Evolutionary conservation across 2,888 invertebrate genomes (phyloP).

Genomic region (Caenorhabditis panamensis): DNA sequence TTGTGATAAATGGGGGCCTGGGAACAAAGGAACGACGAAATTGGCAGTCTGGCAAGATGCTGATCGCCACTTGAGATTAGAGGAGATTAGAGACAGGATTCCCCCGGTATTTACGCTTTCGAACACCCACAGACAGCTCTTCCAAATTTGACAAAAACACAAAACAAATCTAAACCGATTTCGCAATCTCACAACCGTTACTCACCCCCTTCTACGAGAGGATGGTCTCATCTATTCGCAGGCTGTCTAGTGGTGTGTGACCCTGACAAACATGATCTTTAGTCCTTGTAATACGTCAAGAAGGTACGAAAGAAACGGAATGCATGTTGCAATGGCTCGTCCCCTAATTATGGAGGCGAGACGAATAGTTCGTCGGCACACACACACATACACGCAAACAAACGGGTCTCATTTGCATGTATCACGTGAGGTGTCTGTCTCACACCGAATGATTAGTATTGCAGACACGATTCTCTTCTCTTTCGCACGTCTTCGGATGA

Average conservation of each 20-base stretch:
- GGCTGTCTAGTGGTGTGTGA: not conserved
- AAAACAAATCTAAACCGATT: not conserved
- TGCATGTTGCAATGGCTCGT: not conserved
- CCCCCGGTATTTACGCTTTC: not conserved
- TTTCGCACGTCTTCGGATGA: not conserved
- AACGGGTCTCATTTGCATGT: slow-evolving; percentile 39
- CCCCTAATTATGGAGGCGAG: slow-evolving; percentile 9
- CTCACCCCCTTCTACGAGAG: not conserved
- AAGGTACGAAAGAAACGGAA: not conserved
- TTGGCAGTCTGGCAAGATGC: not conserved
- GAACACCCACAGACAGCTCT: not conserved
- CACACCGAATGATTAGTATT: slow-evolving; percentile 29
- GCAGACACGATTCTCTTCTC: slow-evolving; percentile 9
- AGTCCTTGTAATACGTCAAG: not conserved
- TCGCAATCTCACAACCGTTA: not conserved
- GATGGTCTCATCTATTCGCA: too few relatives aligned
- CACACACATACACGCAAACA: slow-evolving; percentile 22
- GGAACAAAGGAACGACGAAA: not conserved
- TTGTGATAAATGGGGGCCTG: slow-evolving; percentile 28
- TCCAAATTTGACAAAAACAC: not conserved
- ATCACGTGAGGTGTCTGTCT: slow-evolving; percentile 19
- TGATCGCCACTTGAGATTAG: not conserved
- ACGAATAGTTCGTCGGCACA: not conserved
- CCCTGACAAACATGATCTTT: not conserved
- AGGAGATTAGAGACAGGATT: not conserved